Conservation (phyloP, 2,113 vertebrate genomes). For the Nycticorax nycticorax region DNA sequence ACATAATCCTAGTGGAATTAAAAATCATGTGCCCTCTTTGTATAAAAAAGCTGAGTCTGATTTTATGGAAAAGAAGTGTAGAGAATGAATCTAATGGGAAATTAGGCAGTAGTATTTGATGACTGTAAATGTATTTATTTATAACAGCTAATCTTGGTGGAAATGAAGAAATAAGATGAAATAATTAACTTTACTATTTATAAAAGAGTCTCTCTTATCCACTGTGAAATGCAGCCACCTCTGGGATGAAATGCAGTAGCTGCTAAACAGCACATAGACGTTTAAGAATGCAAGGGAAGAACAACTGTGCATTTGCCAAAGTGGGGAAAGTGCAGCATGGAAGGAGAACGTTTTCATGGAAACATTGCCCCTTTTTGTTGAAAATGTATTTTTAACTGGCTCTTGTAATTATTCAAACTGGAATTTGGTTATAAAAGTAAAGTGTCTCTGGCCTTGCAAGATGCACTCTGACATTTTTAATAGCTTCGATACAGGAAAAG, state of each 20-base stretch:
- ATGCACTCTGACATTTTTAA: conserved; percentile 13
- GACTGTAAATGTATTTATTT: conserved; percentile 64
- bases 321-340: neutral
- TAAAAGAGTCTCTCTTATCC: conserved; percentile 40
- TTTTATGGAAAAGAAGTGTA: conserved; percentile 50
- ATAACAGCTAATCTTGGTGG: conserved; percentile 63
- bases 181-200: conserved; percentile 68
- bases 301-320: neutral
- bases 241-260: conserved; percentile 22
- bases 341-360: neutral
- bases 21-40: conserved; percentile 25
- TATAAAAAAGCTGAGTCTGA: conserved; percentile 47
- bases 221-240: conserved; percentile 44
- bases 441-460: neutral
- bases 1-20: conserved; percentile 58
- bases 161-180: conserved; percentile 62
- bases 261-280: neutral
- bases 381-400: neutral
- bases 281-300: conserved; percentile 11
- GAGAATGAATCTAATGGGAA: conserved; percentile 62
- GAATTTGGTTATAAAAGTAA: conserved; percentile 5
- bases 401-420: conserved; percentile 28
- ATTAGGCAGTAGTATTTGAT: conserved; percentile 55
- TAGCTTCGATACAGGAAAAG: neutral
- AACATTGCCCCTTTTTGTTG: neutral